Conservation (phyloP, 2,113 vertebrate species). For the Prinia subflava region DNA sequence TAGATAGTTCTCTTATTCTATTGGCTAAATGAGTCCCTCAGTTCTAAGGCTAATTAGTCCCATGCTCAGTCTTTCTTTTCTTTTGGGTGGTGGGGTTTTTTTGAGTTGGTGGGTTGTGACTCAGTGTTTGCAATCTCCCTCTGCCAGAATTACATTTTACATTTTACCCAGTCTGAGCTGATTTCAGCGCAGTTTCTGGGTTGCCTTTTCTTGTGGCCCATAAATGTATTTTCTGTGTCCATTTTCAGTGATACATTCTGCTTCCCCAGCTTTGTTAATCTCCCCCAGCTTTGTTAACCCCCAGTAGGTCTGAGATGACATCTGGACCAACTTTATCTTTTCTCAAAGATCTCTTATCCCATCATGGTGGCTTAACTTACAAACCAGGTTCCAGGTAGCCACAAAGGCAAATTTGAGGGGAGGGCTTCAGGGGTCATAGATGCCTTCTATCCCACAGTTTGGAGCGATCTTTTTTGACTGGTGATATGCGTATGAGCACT, state of each 20-base stretch:
- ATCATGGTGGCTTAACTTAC: not conserved
- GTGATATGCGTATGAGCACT: rapidly evolving
- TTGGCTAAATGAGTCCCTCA: not conserved
- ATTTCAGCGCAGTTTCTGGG: not conserved
- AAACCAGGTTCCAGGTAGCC: not conserved
- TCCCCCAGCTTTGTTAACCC: not conserved
- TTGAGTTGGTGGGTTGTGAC: not conserved
- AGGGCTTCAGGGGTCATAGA: not conserved
- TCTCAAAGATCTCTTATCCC: not conserved
- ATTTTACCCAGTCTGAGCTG: not conserved
- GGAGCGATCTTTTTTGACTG: not conserved
- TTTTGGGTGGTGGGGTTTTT: not conserved
- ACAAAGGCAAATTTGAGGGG: not conserved
- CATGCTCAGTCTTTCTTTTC: not conserved
- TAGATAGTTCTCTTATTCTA: not conserved
- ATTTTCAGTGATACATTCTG: not conserved
- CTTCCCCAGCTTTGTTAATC: not conserved
- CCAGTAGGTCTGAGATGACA: not conserved
- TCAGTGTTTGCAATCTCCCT: not conserved
- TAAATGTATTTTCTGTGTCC: not conserved
- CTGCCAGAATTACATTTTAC: not conserved
- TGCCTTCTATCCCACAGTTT: not conserved
- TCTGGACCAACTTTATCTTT: not conserved
- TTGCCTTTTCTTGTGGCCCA: not conserved
- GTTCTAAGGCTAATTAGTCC: not conserved